These are phyloP conservation scores for Phortica okadai DNA, from an alignment of 2,888 invertebrate species.

Conservation along the genomic window DNA sequence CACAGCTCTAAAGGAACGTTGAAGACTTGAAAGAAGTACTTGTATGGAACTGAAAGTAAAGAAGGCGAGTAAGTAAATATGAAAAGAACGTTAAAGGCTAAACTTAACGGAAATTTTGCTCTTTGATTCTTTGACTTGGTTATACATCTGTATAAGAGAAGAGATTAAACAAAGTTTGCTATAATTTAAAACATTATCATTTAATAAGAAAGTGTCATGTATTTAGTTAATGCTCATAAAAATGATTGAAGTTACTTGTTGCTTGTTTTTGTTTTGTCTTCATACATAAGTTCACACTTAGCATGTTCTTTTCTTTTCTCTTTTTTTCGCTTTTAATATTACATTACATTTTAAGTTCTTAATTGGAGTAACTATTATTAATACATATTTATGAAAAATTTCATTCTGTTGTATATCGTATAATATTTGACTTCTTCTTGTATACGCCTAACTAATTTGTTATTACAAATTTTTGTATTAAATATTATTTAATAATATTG, in stretches of 20 bases:
- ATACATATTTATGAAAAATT: constrained; percentile 30
- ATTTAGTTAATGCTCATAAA: constrained; percentile 41
- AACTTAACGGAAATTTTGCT: too few species aligned
- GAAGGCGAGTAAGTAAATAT: too few species aligned
- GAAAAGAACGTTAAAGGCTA: too few species aligned
- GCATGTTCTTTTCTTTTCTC: constrained; percentile 45
- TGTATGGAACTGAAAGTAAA: neutral
- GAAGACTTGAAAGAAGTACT: neutral
- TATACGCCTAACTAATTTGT: constrained; percentile 63
- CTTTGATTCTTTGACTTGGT: too few species aligned
- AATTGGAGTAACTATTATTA: constrained; percentile 46
- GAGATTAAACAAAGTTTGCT: neutral
- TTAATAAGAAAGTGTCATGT: constrained; percentile 46
- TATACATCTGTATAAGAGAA: too few species aligned
- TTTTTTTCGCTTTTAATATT: neutral
- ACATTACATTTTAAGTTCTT: neutral
- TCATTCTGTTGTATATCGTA: constrained; percentile 26
- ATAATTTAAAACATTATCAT: constrained; percentile 31
- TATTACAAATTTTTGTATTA: constrained; percentile 41
- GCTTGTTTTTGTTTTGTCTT: constrained; percentile 38
- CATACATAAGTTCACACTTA: constrained; percentile 4
- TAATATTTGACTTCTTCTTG: constrained; percentile 50
- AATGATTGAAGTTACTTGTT: constrained; percentile 65
- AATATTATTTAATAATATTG: constrained; percentile 47
- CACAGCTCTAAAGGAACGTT: neutral